Conservation (phyloP, 2,888 invertebrate species). For the Cephus spinipes region DNA sequence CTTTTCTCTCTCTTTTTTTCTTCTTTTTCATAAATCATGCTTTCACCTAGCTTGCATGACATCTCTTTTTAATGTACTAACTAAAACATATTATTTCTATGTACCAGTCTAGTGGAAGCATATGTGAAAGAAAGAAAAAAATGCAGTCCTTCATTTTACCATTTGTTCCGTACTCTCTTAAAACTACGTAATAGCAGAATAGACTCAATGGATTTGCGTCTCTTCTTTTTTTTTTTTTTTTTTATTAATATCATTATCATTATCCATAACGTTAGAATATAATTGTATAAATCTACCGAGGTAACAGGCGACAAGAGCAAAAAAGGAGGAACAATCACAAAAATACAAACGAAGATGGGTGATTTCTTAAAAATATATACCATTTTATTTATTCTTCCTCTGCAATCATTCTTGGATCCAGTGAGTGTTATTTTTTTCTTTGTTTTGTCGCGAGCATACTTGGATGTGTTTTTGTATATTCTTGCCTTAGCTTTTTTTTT, state of each 20-base stretch:
- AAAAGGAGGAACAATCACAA: slow-evolving; percentile 4
- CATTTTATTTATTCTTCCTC: slow-evolving; percentile 56
- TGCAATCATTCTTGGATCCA: slow-evolving; percentile 49
- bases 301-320: slow-evolving; percentile 8
- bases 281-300: slow-evolving; percentile 23
- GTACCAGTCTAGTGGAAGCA: neutral
- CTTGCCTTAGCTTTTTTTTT: neutral
- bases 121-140: slow-evolving; percentile 5
- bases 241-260: neutral
- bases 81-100: neutral
- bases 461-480: slow-evolving; percentile 9
- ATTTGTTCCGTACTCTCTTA: slow-evolving; percentile 15
- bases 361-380: slow-evolving; percentile 61
- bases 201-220: slow-evolving; percentile 9
- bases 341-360: slow-evolving; percentile 34
- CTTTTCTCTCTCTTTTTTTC: too few species aligned
- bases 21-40: neutral
- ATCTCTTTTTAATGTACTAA: neutral
- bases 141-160: neutral
- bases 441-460: slow-evolving; percentile 21
- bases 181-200: neutral
- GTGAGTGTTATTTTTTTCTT: slow-evolving; percentile 17
- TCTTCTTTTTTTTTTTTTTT: slow-evolving; percentile 19
- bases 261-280: slow-evolving; percentile 21
- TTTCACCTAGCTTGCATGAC: neutral